A percentile compares a stretch with the other conserved stretches of the same genome.
Conservation (phyloP, 2,797 vertebrate species). For the Hephaestus fuliginosus region DNA sequence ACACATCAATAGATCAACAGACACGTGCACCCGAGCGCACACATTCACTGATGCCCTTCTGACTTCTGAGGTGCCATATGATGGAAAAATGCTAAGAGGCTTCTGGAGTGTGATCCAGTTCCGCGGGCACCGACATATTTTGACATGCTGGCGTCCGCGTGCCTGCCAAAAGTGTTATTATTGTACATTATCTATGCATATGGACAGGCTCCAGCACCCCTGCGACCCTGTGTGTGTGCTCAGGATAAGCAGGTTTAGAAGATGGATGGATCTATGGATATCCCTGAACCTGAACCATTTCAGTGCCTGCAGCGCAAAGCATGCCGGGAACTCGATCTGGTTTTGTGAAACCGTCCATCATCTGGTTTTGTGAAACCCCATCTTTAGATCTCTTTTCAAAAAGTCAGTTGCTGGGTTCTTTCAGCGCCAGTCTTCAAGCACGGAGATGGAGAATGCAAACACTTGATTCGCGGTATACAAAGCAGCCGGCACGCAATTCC, state of each 20-base stretch:
- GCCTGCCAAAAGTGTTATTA: constrained; percentile 49
- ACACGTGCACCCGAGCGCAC: neutral
- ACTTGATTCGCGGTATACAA: constrained; percentile 29
- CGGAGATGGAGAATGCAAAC: constrained; percentile 27
- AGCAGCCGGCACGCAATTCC: constrained; percentile 25
- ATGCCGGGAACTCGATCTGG: neutral
- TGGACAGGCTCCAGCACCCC: too few relatives aligned
- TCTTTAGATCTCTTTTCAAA: neutral
- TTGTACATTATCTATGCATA: constrained; percentile 31
- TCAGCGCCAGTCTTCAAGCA: neutral
- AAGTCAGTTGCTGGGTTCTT: constrained; percentile 13
- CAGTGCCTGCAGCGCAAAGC: neutral
- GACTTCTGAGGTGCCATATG: constrained; percentile 74
- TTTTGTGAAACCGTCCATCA: neutral
- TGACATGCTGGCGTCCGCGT: constrained; percentile 39
- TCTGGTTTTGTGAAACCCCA: too few relatives aligned
- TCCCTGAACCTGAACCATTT: neutral
- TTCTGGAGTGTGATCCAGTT: constrained; percentile 58
- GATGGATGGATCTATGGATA: too few relatives aligned
- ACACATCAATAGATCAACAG: constrained; percentile 18
- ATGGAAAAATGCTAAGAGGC: constrained; percentile 75
- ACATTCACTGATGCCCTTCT: constrained; percentile 49
- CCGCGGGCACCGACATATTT: constrained; percentile 59
- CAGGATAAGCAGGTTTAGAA: too few relatives aligned
- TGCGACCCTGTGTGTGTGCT: too few relatives aligned